phyloP scores from a whole-genome alignment of 2,113 vertebrate species.

The Strix uralensis region DNA sequence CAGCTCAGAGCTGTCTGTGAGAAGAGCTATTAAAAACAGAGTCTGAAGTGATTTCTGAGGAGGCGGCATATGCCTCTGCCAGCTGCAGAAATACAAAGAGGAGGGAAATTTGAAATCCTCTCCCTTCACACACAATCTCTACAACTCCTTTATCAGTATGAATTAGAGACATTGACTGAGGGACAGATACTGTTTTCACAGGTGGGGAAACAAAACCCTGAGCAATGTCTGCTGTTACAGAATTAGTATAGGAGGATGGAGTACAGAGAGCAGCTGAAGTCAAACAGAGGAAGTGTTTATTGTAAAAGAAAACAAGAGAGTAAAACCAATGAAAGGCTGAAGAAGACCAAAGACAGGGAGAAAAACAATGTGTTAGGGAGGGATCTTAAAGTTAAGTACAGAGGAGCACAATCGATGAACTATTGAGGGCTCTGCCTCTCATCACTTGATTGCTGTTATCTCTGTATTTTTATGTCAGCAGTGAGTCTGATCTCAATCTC shows the following conservation, averaged over 20 bases:
- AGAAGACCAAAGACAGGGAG: background rate
- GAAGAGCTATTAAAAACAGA: background rate
- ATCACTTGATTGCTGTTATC: background rate
- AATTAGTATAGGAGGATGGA: background rate
- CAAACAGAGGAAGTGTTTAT: background rate
- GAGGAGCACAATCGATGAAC: background rate
- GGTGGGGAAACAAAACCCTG: background rate
- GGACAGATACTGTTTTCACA: background rate
- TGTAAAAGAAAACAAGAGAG: background rate
- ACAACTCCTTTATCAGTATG: background rate
- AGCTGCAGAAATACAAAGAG: slow-evolving; percentile 7
- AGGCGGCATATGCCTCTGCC: background rate
- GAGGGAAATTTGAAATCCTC: slow-evolving; percentile 56
- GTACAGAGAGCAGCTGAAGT: background rate
- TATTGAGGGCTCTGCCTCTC: background rate
- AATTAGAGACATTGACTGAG: background rate
- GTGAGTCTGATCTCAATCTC: background rate
- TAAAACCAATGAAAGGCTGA: background rate
- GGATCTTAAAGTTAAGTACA: background rate
- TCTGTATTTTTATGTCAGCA: background rate
- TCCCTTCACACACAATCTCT: background rate
- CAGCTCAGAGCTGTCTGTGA: background rate
- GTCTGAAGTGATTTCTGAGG: slow-evolving; percentile 17
- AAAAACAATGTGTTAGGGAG: background rate
- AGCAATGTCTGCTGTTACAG: background rate